Evolutionary conservation across 2,797 vertebrate species (phyloP).

Genomic region (Chloroceryle inda): DNA sequence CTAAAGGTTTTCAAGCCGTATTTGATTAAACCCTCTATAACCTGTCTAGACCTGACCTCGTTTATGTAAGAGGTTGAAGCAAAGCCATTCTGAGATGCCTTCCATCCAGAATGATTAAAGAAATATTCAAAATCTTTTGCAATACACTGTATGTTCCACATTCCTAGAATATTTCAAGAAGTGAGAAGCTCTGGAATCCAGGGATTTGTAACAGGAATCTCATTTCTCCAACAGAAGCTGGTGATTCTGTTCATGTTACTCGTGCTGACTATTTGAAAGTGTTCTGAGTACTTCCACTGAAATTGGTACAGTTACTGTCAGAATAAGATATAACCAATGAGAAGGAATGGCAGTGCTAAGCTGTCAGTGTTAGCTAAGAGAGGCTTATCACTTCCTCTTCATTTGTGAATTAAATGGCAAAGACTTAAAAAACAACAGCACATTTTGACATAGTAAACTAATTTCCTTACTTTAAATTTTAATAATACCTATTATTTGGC

Average conservation of each 20-base stretch:
- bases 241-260: not conserved
- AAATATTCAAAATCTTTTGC: not conserved
- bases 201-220: not conserved
- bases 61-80: not conserved
- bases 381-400: slow-evolving; percentile 18
- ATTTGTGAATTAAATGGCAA: slow-evolving; percentile 22
- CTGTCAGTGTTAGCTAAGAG: not conserved
- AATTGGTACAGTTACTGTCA: not conserved
- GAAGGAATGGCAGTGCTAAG: not conserved
- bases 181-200: not conserved
- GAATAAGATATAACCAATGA: not conserved
- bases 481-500: slow-evolving; percentile 9
- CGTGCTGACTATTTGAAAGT: not conserved
- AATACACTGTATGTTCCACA: not conserved
- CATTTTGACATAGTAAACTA: slow-evolving; percentile 51
- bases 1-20: not conserved
- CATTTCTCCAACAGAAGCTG: not conserved
- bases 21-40: not conserved
- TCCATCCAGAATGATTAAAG: not conserved
- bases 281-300: not conserved
- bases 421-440: slow-evolving; percentile 32
- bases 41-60: not conserved
- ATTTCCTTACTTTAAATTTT: slow-evolving; percentile 52
- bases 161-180: not conserved
- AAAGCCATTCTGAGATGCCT: not conserved